Evolutionary conservation across 2,888 invertebrate species (phyloP).

Genomic region (Ectemnius continuus): DNA sequence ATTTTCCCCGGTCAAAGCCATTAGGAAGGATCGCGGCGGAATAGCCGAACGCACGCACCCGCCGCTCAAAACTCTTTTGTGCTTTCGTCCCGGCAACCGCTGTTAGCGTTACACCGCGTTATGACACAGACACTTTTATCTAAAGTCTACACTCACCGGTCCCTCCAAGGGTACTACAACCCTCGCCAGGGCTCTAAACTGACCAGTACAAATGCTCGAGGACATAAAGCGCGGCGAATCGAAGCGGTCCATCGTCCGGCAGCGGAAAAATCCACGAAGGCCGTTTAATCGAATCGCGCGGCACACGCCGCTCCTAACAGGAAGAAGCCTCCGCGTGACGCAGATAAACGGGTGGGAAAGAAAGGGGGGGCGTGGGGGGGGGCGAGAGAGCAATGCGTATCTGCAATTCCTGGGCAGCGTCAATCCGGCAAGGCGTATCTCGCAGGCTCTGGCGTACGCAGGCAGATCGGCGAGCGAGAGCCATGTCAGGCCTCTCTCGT

Average conservation of each 20-base stretch:
- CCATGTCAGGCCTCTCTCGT: constrained; percentile 23
- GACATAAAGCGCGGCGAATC: neutral
- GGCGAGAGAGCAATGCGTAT: constrained; percentile 25
- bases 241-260: neutral
- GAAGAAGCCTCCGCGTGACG: constrained; percentile 47
- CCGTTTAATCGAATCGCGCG: constrained; percentile 43
- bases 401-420: constrained; percentile 47
- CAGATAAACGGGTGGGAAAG: constrained; percentile 37
- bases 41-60: too few relatives aligned
- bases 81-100: too few relatives aligned
- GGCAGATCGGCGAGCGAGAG: constrained; percentile 14
- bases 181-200: too few relatives aligned
- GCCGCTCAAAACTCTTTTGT: too few relatives aligned
- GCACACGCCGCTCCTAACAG: constrained; percentile 28
- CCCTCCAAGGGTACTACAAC: too few relatives aligned
- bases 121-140: too few relatives aligned
- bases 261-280: constrained; percentile 52
- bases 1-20: too few relatives aligned
- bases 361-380: too few relatives aligned
- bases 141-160: too few relatives aligned
- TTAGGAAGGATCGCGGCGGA: too few relatives aligned
- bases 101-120: too few relatives aligned
- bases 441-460: constrained; percentile 15
- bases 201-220: too few relatives aligned
- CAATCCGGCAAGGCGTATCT: constrained; percentile 38